Base-by-base conservation (phyloP, 1,140 invertebrate species). In the Platorchestia sp. region DNA sequence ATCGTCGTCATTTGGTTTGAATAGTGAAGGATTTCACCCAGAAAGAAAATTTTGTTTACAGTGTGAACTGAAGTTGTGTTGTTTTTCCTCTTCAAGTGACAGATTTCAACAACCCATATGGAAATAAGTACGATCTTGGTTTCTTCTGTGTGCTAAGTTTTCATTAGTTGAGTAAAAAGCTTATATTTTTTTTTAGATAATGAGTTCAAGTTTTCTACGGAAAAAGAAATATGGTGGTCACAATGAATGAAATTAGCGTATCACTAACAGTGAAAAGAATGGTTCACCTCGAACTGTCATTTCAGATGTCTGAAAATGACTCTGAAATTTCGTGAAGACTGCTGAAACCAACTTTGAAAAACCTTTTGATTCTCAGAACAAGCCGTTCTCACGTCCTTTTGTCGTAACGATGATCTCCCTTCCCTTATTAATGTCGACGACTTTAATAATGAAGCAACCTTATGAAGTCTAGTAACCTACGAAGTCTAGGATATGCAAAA, bases 401-500 rank as follows among this genome's bases (percentile, higher is more conserved):
- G 27, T 36, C 27, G 59, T 19, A 10, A 75, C 59, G 59, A 75
- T 36, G 27, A 3, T 19, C 59, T 75, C 59, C 14, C 27, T 19
- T 75, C 59, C 36, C 27, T 10, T 75, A 75, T 19, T 75, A 75
- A 36, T 75, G 14, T 75, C 36, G 59, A 75, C 1, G 27, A 10
- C 59, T 36, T 3, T 3, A 75, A 75, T 75, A 14, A 22, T 75
- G 1, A 36, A 75, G 1, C 36, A 75, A 75, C 27, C 27, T 36
- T 75, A 36, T 75, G 36, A 27, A n/a, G n/a, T n/a, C n/a, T n/a
- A n/a, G n/a, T n/a, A n/a, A n/a, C n/a, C n/a, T n/a, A n/a, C 36
- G 36, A 75, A 75, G 59, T 27, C 59, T 75, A 42, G 87, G 87
- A 89, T 89, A 89, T 89, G 41, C 91, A 93, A 93, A 47, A 44